Evolutionary conservation across 1,140 invertebrate species (phyloP).

Genomic region (Ceratosolen fusciceps): DNA sequence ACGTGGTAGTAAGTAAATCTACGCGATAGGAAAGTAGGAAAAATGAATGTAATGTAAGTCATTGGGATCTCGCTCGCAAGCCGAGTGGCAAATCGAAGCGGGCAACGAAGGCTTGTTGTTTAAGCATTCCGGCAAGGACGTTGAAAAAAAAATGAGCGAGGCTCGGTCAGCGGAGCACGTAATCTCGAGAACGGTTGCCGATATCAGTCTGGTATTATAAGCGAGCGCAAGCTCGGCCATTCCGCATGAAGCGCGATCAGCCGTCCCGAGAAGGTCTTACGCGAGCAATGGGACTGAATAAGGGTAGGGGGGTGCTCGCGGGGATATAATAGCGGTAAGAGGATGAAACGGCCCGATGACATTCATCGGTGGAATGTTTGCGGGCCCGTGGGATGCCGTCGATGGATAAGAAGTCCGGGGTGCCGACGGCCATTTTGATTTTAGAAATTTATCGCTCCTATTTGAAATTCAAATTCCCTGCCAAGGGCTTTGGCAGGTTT

Average conservation of each 20-base stretch:
- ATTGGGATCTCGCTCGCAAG: not conserved
- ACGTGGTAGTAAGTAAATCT: too few species aligned
- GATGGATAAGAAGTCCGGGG: conserved; percentile 15
- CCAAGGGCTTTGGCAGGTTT: too few species aligned
- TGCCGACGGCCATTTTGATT: conserved; percentile 22
- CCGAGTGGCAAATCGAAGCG: not conserved
- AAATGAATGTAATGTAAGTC: not conserved
- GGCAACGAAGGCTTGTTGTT: not conserved
- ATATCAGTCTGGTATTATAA: too few species aligned
- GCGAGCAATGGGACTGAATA: not conserved
- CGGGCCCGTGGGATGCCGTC: conserved; percentile 7
- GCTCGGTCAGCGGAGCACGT: too few species aligned
- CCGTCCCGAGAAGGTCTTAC: not conserved
- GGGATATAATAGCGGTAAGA: not conserved
- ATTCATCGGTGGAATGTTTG: conserved; percentile 36
- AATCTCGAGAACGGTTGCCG: too few species aligned
- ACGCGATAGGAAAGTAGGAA: too few species aligned
- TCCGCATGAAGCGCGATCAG: not conserved
- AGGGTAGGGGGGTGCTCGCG: not conserved
- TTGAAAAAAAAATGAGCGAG: too few species aligned
- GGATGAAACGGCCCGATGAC: conserved; percentile 51
- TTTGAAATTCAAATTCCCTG: not conserved
- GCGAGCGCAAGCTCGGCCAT: too few species aligned
- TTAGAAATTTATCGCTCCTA: conserved; percentile 16
- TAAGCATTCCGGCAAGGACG: not conserved